Conservation (phyloP, 2,888 invertebrate genomes). For the Anagyrus pseudococci region DNA sequence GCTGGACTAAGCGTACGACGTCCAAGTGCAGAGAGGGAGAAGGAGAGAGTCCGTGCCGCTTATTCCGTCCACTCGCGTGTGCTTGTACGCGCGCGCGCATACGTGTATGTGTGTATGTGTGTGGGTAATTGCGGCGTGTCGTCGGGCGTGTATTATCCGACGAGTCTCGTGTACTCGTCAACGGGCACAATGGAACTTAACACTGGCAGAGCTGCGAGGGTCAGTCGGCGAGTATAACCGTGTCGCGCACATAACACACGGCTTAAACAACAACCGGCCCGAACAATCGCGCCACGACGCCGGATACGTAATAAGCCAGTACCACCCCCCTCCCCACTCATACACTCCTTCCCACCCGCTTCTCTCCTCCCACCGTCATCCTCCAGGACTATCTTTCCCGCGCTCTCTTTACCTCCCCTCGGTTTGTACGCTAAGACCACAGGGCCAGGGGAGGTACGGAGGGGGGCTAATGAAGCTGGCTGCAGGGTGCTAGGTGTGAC, state of each 20-base stretch:
- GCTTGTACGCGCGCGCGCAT: too few relatives aligned
- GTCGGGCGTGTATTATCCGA: conserved; percentile 45
- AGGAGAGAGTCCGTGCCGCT: not conserved
- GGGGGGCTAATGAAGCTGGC: conserved; percentile 54
- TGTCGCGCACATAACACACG: conserved; percentile 53
- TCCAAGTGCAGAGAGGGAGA: not conserved
- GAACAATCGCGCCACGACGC: conserved; percentile 49
- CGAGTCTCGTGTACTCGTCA: conserved; percentile 47
- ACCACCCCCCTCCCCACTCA: too few relatives aligned
- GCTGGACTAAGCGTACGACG: not conserved
- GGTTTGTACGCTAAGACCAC: too few relatives aligned
- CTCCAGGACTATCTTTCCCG: too few relatives aligned
- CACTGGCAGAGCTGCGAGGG: conserved; percentile 31
- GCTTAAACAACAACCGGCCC: conserved; percentile 48
- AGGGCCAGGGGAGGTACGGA: too few relatives aligned
- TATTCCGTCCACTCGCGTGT: too few relatives aligned
- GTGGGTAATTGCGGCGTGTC: conserved; percentile 44
- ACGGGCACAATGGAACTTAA: conserved; percentile 53
- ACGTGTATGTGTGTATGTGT: too few relatives aligned
- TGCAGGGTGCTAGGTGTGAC: too few relatives aligned
- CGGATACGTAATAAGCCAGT: conserved; percentile 60
- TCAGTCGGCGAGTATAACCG: conserved; percentile 47
- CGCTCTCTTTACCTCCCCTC: too few relatives aligned
- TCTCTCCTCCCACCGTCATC: too few relatives aligned
- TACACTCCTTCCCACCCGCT: too few relatives aligned